Conservation (phyloP, 1,140 invertebrate species). For the Drosophila equinoxialis region DNA sequence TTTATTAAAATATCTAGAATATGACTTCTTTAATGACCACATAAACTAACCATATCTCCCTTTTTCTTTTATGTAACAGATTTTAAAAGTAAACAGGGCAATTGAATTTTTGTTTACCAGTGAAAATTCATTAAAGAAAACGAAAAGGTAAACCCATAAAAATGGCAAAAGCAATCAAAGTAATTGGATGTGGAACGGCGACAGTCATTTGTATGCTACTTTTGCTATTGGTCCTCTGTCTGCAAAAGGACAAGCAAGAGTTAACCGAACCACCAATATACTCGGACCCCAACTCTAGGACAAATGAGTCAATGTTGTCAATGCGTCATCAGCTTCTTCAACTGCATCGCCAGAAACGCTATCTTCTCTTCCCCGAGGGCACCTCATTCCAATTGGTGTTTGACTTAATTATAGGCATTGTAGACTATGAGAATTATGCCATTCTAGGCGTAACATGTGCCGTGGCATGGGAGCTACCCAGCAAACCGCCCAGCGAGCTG, state of each 20-base stretch:
- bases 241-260: constrained; percentile 4
- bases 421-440: constrained; percentile 83
- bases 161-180: constrained; percentile 68
- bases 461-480: constrained; percentile 89
- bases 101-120: constrained; percentile 13
- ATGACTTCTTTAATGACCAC: too few relatives aligned
- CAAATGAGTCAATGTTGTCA: neutral
- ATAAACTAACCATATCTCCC: too few relatives aligned
- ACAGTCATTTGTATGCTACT: constrained; percentile 37
- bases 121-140: constrained; percentile 37
- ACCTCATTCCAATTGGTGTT: constrained; percentile 88
- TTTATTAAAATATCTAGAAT: too few relatives aligned
- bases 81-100: neutral
- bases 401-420: constrained; percentile 78
- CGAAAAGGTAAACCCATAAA: constrained; percentile 13
- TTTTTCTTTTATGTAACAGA: neutral
- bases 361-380: constrained; percentile 90
- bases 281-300: constrained; percentile 1
- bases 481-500: constrained; percentile 83
- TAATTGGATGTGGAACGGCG: constrained; percentile 52
- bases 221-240: constrained; percentile 34
- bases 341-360: constrained; percentile 84
- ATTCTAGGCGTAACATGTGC: constrained; percentile 89
- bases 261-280: constrained; percentile 6
- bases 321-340: constrained; percentile 49